These are phyloP conservation scores for Akabosia matsudoensis DNA, from an alignment of 1,140 invertebrate genomes.

Conservation along the genomic window DNA sequence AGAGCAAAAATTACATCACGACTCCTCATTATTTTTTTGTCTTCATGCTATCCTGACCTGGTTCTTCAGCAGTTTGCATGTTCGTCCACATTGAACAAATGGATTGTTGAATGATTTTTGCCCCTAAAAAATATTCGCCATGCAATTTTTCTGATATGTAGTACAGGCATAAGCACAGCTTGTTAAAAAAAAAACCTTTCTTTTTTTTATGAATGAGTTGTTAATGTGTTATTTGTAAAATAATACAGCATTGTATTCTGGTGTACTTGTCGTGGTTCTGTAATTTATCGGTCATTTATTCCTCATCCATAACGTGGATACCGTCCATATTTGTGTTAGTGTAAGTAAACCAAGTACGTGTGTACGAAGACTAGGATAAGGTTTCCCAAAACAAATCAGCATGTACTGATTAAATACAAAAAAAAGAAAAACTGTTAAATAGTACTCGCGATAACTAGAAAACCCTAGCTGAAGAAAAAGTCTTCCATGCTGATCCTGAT, in stretches of 20 bases:
- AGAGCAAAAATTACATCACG: conserved; percentile 18
- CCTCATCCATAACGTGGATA: neutral
- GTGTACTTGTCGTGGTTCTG: neutral
- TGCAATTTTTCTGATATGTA: neutral
- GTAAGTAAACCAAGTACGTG: no score
- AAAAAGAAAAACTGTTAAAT: no score
- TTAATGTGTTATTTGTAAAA: no score
- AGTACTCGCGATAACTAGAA: no score
- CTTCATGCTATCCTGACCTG: conserved; percentile 6
- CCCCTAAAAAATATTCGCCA: neutral
- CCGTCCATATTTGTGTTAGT: no score
- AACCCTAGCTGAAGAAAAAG: no score
- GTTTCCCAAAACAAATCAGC: no score
- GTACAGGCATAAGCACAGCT: neutral
- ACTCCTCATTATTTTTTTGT: neutral
- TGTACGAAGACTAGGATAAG: no score
- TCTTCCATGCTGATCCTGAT: no score
- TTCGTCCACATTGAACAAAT: neutral
- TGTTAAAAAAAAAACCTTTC: neutral
- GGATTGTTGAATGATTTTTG: no score
- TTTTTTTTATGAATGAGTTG: neutral
- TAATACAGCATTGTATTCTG: neutral
- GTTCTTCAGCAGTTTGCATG: neutral
- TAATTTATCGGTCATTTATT: neutral
- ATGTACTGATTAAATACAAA: no score